Base-by-base conservation (phyloP, 1,140 invertebrate species). In the Drosophila sucinea region DNA sequence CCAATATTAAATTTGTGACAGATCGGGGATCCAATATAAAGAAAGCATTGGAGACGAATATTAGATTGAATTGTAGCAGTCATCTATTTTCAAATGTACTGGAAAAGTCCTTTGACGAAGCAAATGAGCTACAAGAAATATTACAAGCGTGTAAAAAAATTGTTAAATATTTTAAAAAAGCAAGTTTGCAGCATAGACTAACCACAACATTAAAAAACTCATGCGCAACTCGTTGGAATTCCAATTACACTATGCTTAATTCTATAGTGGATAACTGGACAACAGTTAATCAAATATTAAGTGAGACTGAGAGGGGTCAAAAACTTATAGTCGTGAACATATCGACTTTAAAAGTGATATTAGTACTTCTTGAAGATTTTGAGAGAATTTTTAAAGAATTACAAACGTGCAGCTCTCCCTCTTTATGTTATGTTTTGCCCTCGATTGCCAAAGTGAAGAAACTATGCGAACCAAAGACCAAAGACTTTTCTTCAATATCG, bases 211-310 rank as follows among this genome's bases (percentile, higher is more conserved):
- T 69, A 25, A 75, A 75, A 70, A 67, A 38, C 10, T 30, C 65
- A 32, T 75, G 67, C 30, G 40, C 57, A 4, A 75, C 72, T 8
- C 29, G 60, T 4, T 75, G 61, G 62, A 75, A 75, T n/a, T 75
- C 67, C 0, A 57, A 75, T 27, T 67, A 41, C 11, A 30, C 10
- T 4, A 70, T 70, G 67, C 40, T 75, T 30, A 70, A 75, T 27
- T 75, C 63, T 1, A 70, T 75, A 17, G 35, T 67, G n/a, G 63
- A 70, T 25, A 75, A 75, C 67, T 75, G 64, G 63, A 8, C 35
- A 10, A 10, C 11, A 10, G 66, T 75, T 23, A 75, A 70, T 47
- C 25, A 61, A 47, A 57, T 75, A 41, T 55, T 70, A 29, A 47
- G 8, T 33, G 54, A 70, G 17, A 70, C 38, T 4, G 23, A 70